A percentile compares a stretch with the other conserved stretches of the same genome.
phyloP scores from a whole-genome alignment of 2,888 invertebrate species.

The Pharmacophagus antenor region DNA sequence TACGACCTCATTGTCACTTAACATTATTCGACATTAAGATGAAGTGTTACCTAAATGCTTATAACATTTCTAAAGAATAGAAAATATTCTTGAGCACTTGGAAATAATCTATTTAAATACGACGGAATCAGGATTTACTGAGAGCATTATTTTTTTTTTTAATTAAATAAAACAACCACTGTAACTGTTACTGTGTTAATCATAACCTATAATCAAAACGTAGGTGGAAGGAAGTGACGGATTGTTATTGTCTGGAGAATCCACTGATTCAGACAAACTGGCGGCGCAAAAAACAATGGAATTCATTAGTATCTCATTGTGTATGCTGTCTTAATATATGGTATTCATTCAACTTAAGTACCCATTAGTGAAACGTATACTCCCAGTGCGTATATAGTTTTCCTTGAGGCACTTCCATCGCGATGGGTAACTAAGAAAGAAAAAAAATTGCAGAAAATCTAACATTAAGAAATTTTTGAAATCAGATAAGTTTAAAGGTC shows the following conservation, averaged over 20 bases:
- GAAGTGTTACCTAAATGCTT: too few relatives aligned
- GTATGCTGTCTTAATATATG: not conserved
- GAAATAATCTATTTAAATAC: too few relatives aligned
- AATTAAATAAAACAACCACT: not conserved
- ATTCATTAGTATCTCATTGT: too few relatives aligned
- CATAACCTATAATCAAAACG: not conserved
- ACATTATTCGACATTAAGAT: too few relatives aligned
- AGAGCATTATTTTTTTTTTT: too few relatives aligned
- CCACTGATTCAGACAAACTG: slow-evolving; percentile 9
- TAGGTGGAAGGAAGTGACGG: not conserved
- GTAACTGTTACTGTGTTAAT: not conserved
- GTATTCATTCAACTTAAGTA: not conserved
- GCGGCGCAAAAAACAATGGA: slow-evolving; percentile 8
- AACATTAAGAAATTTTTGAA: too few relatives aligned
- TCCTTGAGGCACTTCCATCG: not conserved
- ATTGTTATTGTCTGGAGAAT: not conserved
- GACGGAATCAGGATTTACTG: too few relatives aligned
- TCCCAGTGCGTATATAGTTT: not conserved
- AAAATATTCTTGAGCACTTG: too few relatives aligned
- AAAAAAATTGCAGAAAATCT: too few relatives aligned
- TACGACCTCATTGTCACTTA: too few relatives aligned
- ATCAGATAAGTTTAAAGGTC: too few relatives aligned
- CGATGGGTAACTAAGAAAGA: not conserved
- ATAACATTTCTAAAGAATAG: too few relatives aligned
- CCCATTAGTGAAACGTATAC: not conserved